These are phyloP conservation scores for Platorchestia sp. DNA, from an alignment of 1,140 invertebrate species.

Conservation along the genomic window DNA sequence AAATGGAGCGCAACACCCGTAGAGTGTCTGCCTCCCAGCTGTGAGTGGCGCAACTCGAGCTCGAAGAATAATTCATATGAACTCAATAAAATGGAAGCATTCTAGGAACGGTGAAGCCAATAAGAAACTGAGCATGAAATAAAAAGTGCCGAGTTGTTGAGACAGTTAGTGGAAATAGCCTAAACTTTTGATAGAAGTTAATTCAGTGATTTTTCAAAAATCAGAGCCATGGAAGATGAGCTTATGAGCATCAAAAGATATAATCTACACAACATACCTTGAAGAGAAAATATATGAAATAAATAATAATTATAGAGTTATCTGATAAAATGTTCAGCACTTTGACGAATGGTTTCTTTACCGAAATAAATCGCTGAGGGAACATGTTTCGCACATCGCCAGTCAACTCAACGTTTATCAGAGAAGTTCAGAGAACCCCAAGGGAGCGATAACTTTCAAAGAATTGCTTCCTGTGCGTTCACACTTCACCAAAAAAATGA, in stretches of 20 bases:
- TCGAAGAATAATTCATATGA: not conserved
- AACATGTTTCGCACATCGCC: not conserved
- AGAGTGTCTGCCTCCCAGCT: not conserved
- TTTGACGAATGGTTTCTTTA: not conserved
- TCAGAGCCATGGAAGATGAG: too few species aligned
- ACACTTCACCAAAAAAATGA: too few species aligned
- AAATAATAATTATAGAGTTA: not conserved
- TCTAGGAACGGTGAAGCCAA: not conserved
- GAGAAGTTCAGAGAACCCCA: not conserved
- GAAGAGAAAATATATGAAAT: not conserved
- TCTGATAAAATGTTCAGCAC: not conserved
- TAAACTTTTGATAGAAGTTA: too few species aligned
- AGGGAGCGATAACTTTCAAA: too few species aligned
- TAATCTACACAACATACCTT: not conserved
- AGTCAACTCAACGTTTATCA: not conserved
- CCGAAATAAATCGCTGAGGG: not conserved
- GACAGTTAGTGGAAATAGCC: not conserved
- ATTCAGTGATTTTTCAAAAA: too few species aligned
- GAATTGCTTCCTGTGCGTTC: too few species aligned
- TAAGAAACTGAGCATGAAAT: not conserved
- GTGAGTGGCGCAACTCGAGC: not conserved
- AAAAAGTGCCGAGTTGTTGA: not conserved
- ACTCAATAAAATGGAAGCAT: not conserved
- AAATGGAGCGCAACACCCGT: not conserved
- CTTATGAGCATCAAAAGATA: not conserved